Evolutionary conservation across 2,888 invertebrate genomes (phyloP), one percentile per base, ranked within the genome.

Genomic region (Amphipyra tragopoginis): DNA sequence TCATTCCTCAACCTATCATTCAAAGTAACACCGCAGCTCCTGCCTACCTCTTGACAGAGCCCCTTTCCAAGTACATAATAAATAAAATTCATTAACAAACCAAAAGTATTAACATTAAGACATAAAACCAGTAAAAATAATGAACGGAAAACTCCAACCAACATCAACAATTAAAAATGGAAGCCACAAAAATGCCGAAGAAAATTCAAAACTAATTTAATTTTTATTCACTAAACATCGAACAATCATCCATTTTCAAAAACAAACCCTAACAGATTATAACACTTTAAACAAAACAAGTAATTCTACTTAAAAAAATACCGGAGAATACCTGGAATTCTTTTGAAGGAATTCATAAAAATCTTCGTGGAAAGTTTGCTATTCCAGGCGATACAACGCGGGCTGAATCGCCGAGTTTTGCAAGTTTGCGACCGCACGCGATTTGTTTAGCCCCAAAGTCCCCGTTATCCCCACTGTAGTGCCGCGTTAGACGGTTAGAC

Each of bases 371-470:
- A 61, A 70, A 70, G 7, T 64, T 72, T 50, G 4, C 26, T n/a
- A 36, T 39, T 11, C 15, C 10, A 5, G 14, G 42, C 43, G 57
- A 49, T 14, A 26, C 33, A 11, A 39, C 11, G 14, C 38, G 21
- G 14, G 44, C 21, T 2, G 40, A 33, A 15, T 14, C 40, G 52
- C 10, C 44, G 33, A 67, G 45, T 63, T 56, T 44, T 39, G 10
- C 34, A 52, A 72, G 66, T 75, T 73, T 14, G 15, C 13, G 38
- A 64, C 66, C 71, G 57, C 74, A 48, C 36, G 51, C 64, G 74
- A 73, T 77, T 77, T 73, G 67, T 71, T 67, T 62, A 57, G 47
- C 59, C 59, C 48, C 64, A 40, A 66, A 75, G 59, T 60, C 64
- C 61, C 49, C 47, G 50, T 59, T 62, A 54, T 61, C 64, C 50